Evolutionary conservation across 1,140 invertebrate genomes (phyloP), one percentile per base, ranked within the genome.

Genomic region (Drosophila murphyi): DNA sequence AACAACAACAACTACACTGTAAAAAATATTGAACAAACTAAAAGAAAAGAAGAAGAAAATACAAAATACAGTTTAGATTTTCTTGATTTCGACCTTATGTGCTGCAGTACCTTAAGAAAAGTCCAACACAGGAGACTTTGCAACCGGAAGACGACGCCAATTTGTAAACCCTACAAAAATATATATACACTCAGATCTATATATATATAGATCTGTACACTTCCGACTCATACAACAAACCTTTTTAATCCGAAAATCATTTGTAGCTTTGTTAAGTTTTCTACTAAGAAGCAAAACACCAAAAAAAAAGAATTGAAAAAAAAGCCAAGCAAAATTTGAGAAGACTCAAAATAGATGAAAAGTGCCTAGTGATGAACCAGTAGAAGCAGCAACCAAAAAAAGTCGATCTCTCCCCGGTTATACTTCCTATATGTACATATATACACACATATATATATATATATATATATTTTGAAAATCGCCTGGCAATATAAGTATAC

Each of bases 341-440:
- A 61, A 50, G 12, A 64, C 62, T 63, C 76, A 69, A 70, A 50
- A 76, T 68, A 86, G 82, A 79, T 65, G 65, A 82, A 87, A 50
- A 87, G 83, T 87, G 83, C 83, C 83, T 87, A 87, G 83, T 52
- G 63, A 88, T 52, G 63, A 88, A 80, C 39, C 64, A 73, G 59
- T 54, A 47, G 61, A 64, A 81, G 60, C 10, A 63, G 56, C 61
- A 77, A 70, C 85, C 62, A 39, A 34, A 20, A 47, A 59, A 55
- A 35, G 20, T 51, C 48, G 32, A 71, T 61, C 57, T 72, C 29
- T 63, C 39, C 47, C 31, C 39, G 31, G 31, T 52, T 45, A n/a
- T n/a, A 43, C 3, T 7, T 43, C n/a, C 10, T 4, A 43, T 5
- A 8, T 48, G 20, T 31, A 20, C n/a, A 54, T 67, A 72, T 7